phyloP scores from a whole-genome alignment of 2,888 invertebrate genomes.

The Phasia obesa region DNA sequence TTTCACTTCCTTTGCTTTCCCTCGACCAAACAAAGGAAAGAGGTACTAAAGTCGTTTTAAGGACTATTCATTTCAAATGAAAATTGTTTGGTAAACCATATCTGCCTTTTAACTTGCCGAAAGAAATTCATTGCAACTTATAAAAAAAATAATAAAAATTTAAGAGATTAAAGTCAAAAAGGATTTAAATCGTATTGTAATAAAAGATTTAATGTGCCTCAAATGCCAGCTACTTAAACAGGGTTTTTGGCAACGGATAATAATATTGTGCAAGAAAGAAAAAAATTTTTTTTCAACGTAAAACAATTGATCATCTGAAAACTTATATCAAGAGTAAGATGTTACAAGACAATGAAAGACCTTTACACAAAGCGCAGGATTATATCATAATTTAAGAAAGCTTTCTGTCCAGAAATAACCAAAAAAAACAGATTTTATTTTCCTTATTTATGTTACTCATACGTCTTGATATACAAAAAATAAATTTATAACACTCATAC shows the following conservation, averaged over 20 bases:
- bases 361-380: too few relatives aligned
- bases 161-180: constrained; percentile 1
- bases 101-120: constrained; percentile 34
- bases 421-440: too few relatives aligned
- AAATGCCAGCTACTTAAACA: neutral
- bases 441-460: constrained; percentile 4
- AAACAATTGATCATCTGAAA: too few relatives aligned
- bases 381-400: too few relatives aligned
- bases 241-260: neutral
- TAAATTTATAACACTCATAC: constrained; percentile 61
- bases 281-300: neutral
- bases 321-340: neutral
- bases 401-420: too few relatives aligned
- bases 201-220: neutral
- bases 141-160: neutral
- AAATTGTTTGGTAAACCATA: constrained; percentile 59
- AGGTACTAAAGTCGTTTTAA: neutral
- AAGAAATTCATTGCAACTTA: neutral
- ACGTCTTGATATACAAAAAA: constrained; percentile 24
- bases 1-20: constrained; percentile 15
- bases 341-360: neutral
- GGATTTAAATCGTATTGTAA: neutral
- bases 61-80: constrained; percentile 30
- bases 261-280: neutral
- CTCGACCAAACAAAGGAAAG: neutral